Base-by-base conservation (phyloP, 2,113 vertebrate genomes). In the Promerops cafer region DNA sequence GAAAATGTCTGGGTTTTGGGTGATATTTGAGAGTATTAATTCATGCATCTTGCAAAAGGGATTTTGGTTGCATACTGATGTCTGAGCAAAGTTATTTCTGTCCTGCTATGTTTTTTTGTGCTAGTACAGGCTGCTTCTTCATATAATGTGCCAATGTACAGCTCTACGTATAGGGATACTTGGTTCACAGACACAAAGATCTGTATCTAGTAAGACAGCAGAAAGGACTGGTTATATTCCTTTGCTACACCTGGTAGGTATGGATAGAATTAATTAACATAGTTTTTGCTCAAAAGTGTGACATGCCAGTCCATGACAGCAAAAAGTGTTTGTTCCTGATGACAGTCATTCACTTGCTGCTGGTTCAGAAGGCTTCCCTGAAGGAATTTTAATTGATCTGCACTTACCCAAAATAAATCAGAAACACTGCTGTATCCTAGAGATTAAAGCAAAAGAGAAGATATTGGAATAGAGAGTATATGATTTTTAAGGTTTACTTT, bases 341-440 rank as follows among this genome's bases (percentile, higher is more conserved):
- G 94, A 97, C 97, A 97, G 87, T 97, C 87, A 96, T 93, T 96
- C 79, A 86, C 94, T 85, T 94, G 97, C 94, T 97, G 74, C 94
- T 92, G 87, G 92, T 97, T 98, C 90, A 96, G 97, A 98, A 96
- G 94, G 23, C 90, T 96, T 97, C 94, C 95, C 95, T 97, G 90
- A 96, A 98, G 95, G 93, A 97, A 96, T 96, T 92, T 95, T 71
- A 95, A 95, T 96, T 97, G 95, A 97, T 97, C 97, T 97, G 72
- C 95, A 91, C 88, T 95, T 96, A 96, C 83, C 94, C 88, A 96
- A 97, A 98, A 97, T 97, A 95, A 89, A 96, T 89, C 78, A 97
- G 91, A 97, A 96, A 83, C 50, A 87, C 89, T 96, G 94, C 94
- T 97, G 77, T 97, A 88, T 95, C 96, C 93, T 95, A 71, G 93